Conservation (phyloP, 2,888 invertebrate genomes). For the Tiliacea citrago region DNA sequence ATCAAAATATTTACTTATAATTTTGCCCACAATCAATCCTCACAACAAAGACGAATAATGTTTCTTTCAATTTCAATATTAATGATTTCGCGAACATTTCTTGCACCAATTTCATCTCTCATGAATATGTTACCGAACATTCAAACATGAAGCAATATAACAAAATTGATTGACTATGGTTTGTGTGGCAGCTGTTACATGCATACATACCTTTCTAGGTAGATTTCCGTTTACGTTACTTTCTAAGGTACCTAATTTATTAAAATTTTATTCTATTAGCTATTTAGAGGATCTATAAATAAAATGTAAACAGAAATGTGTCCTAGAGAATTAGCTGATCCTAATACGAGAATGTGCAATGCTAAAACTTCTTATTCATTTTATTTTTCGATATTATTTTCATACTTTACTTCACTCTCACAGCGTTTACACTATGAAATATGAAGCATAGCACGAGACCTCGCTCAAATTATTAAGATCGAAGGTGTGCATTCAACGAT, state of each 20-base stretch:
- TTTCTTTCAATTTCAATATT: slow-evolving; percentile 39
- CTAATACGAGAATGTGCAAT: slow-evolving; percentile 90
- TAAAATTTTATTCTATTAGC: slow-evolving; percentile 22
- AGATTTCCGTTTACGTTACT: slow-evolving; percentile 82
- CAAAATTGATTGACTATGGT: slow-evolving; percentile 80
- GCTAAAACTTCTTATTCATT: slow-evolving; percentile 87
- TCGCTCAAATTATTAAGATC: slow-evolving; percentile 76
- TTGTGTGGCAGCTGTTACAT: slow-evolving; percentile 89
- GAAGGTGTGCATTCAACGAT: slow-evolving; percentile 76
- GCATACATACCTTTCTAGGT: slow-evolving; percentile 85
- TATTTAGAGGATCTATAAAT: slow-evolving; percentile 31
- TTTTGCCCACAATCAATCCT: slow-evolving; percentile 37
- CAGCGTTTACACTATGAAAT: slow-evolving; percentile 78
- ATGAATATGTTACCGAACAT: slow-evolving; percentile 71
- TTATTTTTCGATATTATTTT: slow-evolving; percentile 87
- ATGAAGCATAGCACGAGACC: slow-evolving; percentile 82
- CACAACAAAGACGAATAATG: slow-evolving; percentile 48
- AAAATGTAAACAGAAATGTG: slow-evolving; percentile 81
- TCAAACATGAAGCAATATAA: slow-evolving; percentile 71
- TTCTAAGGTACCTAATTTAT: slow-evolving; percentile 14
- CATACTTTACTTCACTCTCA: slow-evolving; percentile 86
- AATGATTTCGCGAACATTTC: slow-evolving; percentile 65
- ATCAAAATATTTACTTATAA: slow-evolving; percentile 36
- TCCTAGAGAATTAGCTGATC: slow-evolving; percentile 85
- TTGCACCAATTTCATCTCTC: slow-evolving; percentile 87